Conservation (phyloP, 2,797 vertebrate genomes). For the Triplophysa yarkandensis region DNA sequence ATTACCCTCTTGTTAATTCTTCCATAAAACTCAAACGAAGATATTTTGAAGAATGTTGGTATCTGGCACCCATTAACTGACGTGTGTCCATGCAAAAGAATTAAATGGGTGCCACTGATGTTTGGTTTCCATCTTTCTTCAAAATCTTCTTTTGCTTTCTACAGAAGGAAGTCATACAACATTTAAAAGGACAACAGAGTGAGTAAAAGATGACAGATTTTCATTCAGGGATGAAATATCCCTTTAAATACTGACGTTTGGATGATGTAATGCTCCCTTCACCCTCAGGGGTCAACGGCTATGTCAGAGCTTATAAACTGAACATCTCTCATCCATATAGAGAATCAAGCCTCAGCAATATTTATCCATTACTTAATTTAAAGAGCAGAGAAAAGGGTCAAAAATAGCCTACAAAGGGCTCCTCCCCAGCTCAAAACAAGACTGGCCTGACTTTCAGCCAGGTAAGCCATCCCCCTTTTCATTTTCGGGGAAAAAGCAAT, state of each 20-base stretch:
- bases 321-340: conserved; percentile 34
- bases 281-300: conserved; percentile 50
- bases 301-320: conserved; percentile 53
- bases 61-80: too few relatives aligned
- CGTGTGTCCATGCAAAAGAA: too few relatives aligned
- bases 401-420: conserved; percentile 57
- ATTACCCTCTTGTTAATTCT: too few relatives aligned
- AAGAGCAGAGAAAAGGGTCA: conserved; percentile 55
- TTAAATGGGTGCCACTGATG: too few relatives aligned
- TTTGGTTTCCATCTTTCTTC: too few relatives aligned
- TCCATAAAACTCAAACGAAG: too few relatives aligned
- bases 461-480: conserved; percentile 2
- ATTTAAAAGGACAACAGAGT: too few relatives aligned
- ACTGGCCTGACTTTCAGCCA: conserved; percentile 31
- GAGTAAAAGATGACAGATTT: too few relatives aligned
- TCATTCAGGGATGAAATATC: too few relatives aligned
- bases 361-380: conserved; percentile 51
- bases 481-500: conserved; percentile 33
- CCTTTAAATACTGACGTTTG: conserved; percentile 16
- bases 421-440: conserved; percentile 53
- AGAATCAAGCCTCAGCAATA: conserved; percentile 41
- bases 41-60: too few relatives aligned
- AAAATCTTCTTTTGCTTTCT: too few relatives aligned
- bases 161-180: too few relatives aligned
- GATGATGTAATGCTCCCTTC: conserved; percentile 49